Percentiles rank a stretch among this genome's conserved stretches.
Evolutionary conservation across 2,113 vertebrate genomes (phyloP).

Genomic region (Corythornis vintsioides): DNA sequence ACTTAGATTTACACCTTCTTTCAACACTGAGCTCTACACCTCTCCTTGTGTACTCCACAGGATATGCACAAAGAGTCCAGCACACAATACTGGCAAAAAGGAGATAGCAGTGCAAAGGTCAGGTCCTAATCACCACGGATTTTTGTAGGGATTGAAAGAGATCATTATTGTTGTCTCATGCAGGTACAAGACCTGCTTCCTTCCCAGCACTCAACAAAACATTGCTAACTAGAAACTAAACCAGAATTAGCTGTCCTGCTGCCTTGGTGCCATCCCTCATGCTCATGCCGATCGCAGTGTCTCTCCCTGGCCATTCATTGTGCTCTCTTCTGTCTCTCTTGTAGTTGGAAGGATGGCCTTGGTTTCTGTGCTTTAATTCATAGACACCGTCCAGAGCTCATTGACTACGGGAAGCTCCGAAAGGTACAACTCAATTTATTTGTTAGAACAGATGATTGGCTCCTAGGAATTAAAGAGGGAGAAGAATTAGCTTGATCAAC

Average conservation of each 20-base stretch:
- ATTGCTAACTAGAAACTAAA: background rate
- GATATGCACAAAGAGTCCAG: background rate
- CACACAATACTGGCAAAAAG: background rate
- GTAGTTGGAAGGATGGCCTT: slow-evolving; percentile 97
- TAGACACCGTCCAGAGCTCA: slow-evolving; percentile 97
- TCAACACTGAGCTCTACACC: background rate
- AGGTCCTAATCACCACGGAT: background rate
- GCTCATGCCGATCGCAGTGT: background rate
- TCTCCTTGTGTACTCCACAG: background rate
- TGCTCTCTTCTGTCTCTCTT: background rate
- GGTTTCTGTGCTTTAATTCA: slow-evolving; percentile 99
- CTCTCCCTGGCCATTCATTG: background rate
- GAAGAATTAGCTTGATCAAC: slow-evolving; percentile 33
- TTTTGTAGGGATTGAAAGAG: background rate
- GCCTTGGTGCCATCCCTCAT: background rate
- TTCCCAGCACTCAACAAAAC: background rate
- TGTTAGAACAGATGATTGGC: background rate
- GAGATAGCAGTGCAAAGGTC: background rate
- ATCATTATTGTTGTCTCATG: background rate
- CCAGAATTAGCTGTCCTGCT: background rate
- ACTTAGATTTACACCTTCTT: background rate
- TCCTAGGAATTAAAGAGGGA: background rate
- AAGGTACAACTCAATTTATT: slow-evolving; percentile 80
- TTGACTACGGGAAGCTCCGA: slow-evolving; percentile 94
- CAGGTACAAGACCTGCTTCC: background rate